Conservation (phyloP, 2,888 invertebrate genomes). For the Crocallis elinguaria region DNA sequence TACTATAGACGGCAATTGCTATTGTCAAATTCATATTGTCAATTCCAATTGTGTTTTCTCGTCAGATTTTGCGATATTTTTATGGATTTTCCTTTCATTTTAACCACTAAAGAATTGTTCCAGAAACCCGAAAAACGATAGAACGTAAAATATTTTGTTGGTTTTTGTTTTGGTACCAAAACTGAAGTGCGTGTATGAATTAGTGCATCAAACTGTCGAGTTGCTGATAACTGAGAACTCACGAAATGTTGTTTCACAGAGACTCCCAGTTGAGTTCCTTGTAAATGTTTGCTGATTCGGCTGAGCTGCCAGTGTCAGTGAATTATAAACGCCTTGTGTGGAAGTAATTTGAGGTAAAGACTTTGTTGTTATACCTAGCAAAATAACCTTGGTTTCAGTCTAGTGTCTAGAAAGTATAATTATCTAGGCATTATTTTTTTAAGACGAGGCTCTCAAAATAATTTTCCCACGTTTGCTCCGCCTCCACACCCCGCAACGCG, state of each 20-base stretch:
- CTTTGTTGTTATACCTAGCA: constrained; percentile 1
- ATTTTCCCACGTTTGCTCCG: too few species aligned
- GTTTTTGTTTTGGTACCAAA: not conserved
- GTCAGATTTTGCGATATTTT: too few species aligned
- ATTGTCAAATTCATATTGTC: too few species aligned
- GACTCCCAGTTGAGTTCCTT: constrained; percentile 44
- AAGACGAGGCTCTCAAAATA: too few species aligned
- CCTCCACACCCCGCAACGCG: too few species aligned
- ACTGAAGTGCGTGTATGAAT: constrained; percentile 12
- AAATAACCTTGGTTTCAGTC: constrained; percentile 49
- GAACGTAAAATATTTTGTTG: too few species aligned
- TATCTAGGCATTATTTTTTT: not conserved
- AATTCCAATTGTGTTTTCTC: too few species aligned
- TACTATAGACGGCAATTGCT: too few species aligned
- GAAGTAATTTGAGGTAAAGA: constrained; percentile 41
- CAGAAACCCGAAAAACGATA: too few species aligned
- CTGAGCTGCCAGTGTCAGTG: constrained; percentile 20
- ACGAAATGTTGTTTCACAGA: constrained; percentile 52
- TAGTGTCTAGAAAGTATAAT: not conserved
- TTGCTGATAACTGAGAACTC: constrained; percentile 41
- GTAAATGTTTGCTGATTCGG: constrained; percentile 48
- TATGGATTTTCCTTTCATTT: too few species aligned
- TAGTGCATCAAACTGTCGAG: constrained; percentile 26
- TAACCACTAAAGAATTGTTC: too few species aligned
- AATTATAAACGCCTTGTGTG: constrained; percentile 19